A percentile compares a stretch with the other conserved stretches of the same genome.
phyloP scores from a whole-genome alignment of 2,113 vertebrate species.

The Coryphaenoides rupestris region DNA sequence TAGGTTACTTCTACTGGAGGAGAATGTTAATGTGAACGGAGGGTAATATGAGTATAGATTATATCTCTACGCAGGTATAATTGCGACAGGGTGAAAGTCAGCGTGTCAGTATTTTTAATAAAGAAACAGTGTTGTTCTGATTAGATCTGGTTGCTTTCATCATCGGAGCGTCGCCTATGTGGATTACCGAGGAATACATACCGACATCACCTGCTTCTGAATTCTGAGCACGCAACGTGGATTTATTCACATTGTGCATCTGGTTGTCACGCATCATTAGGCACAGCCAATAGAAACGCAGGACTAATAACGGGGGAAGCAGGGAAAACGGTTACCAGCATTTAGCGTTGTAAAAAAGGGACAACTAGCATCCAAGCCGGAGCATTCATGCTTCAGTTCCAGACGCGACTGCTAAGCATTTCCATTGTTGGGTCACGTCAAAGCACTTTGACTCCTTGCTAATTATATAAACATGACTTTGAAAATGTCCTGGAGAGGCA shows the following conservation, averaged over 20 bases:
- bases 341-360: constrained; percentile 27
- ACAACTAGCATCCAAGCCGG: constrained; percentile 32
- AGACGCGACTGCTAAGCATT: constrained; percentile 59
- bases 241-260: constrained; percentile 24
- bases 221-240: constrained; percentile 15
- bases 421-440: constrained; percentile 68
- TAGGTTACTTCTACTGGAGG: too few relatives aligned
- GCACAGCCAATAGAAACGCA: constrained; percentile 33
- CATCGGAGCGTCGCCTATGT: neutral
- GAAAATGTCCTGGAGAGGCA: constrained; percentile 68
- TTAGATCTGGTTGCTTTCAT: neutral
- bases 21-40: too few relatives aligned
- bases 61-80: neutral
- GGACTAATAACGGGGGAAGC: constrained; percentile 25
- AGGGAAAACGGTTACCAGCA: constrained; percentile 10
- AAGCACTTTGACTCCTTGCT: constrained; percentile 63
- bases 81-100: neutral
- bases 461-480: constrained; percentile 76
- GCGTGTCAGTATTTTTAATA: neutral
- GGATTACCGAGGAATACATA: constrained; percentile 8
- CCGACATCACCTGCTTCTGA: neutral
- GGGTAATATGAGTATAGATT: too few relatives aligned
- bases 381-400: constrained; percentile 40
- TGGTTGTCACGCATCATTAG: constrained; percentile 31
- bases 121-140: neutral